These are phyloP conservation scores for Lypha dubia DNA, from an alignment of 2,888 invertebrate genomes.

Conservation along the genomic window DNA sequence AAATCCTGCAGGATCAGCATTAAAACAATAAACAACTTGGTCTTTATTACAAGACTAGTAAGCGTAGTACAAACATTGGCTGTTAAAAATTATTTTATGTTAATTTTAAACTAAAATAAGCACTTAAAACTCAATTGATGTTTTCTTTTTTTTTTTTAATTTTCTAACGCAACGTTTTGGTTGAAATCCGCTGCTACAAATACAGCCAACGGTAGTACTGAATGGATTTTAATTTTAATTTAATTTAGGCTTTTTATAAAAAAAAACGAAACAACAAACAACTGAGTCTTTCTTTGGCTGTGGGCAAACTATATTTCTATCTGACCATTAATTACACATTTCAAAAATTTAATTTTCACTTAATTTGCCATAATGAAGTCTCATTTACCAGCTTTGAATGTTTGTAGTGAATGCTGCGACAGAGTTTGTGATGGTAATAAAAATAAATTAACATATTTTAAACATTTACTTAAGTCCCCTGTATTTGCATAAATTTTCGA, in stretches of 20 bases:
- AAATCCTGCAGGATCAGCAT: slow-evolving; percentile 63
- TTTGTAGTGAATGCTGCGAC: not conserved
- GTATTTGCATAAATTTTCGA: slow-evolving; percentile 73
- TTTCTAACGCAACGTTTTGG: not conserved
- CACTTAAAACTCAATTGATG: slow-evolving; percentile 53
- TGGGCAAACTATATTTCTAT: slow-evolving; percentile 6
- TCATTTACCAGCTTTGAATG: not conserved
- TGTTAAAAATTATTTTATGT: slow-evolving; percentile 30
- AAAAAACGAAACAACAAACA: not conserved
- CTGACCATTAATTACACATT: slow-evolving; percentile 61
- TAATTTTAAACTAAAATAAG: slow-evolving; percentile 55
- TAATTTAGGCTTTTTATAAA: slow-evolving; percentile 28
- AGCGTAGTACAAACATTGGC: not conserved
- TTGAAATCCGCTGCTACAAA: not conserved
- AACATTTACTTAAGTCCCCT: slow-evolving; percentile 71
- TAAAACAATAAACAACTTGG: slow-evolving; percentile 53
- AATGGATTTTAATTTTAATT: slow-evolving; percentile 35
- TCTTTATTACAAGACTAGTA: not conserved
- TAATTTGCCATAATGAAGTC: slow-evolving; percentile 71
- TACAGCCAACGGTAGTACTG: not conserved
- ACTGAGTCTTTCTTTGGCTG: not conserved
- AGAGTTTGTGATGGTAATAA: slow-evolving; percentile 25
- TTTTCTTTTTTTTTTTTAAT: slow-evolving; percentile 1
- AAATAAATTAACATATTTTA: slow-evolving; percentile 74
- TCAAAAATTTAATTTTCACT: slow-evolving; percentile 74